Percentiles rank a stretch among this genome's conserved stretches.
Evolutionary conservation across 1,140 invertebrate species (phyloP).

Genomic region (Paralvinella palmiformis): DNA sequence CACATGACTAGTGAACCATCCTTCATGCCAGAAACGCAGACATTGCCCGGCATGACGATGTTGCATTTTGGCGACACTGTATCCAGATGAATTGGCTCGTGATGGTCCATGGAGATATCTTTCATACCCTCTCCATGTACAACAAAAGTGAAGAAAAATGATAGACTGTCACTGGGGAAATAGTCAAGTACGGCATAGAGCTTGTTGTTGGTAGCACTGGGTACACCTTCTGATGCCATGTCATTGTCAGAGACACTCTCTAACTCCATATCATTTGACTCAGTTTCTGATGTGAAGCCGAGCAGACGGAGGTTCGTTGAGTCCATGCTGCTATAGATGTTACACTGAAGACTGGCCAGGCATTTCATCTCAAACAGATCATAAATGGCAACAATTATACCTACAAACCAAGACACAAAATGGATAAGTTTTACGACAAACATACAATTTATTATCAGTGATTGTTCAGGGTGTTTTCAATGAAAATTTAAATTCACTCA

Average conservation of each 20-base stretch:
- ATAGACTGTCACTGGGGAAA: background rate
- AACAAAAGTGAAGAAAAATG: slow-evolving; percentile 16
- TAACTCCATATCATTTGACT: background rate
- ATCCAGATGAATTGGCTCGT: slow-evolving; percentile 12
- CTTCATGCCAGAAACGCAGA: background rate
- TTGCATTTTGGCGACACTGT: slow-evolving; percentile 7
- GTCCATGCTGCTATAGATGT: slow-evolving; percentile 15
- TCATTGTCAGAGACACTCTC: background rate
- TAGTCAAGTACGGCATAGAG: slow-evolving; percentile 13
- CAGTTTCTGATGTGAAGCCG: slow-evolving; percentile 2
- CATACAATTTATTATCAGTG: no score
- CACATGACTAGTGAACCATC: slow-evolving; percentile 1
- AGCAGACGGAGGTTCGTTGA: slow-evolving; percentile 2
- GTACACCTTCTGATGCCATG: slow-evolving; percentile 1
- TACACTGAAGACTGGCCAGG: slow-evolving; percentile 10
- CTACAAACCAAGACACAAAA: slow-evolving; percentile 2
- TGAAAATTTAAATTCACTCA: no score
- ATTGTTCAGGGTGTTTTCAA: no score
- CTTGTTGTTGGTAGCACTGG: background rate
- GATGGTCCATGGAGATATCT: background rate
- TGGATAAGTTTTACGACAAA: no score
- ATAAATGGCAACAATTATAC: slow-evolving; percentile 10
- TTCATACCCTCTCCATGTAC: slow-evolving; percentile 1
- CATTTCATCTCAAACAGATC: slow-evolving; percentile 14
- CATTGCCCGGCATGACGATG: background rate